Evolutionary conservation across 2,888 invertebrate species (phyloP), one percentile per base, ranked within the genome.

Genomic region (Punctoribates punctum): DNA sequence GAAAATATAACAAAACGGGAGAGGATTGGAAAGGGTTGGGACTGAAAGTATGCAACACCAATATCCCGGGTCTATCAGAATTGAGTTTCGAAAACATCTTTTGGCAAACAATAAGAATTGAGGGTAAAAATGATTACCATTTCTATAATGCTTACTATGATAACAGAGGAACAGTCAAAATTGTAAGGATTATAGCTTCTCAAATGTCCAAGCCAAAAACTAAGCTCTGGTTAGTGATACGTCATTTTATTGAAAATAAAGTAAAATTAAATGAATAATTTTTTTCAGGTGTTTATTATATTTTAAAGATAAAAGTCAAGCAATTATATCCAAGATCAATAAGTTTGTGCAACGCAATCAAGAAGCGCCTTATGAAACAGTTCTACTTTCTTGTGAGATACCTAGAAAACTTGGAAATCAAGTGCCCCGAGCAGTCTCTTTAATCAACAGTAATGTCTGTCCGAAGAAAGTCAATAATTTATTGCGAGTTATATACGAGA

Each of bases 91-190:
- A 65, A 29, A 65, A 65, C 17, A 65, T 65, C 17, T 65, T 25
- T 65, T 65, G 65, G 65, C 65, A 65, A 34, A 13, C 65, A 29
- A 65, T 65, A 17, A 65, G 15, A 2, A 29, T 4, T 65, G n/a
- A 65, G 8, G n/a, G 34, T 34, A 5, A 15, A 34, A 65, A 5
- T 2, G 15, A 25, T 13, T 75, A n/a, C n/a, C n/a, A 51, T 51
- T 13, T 48, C 1, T 75, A 75, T 51, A 75, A 75, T 20, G 72
- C 75, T 17, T 75, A 75, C 42, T 75, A 75, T 42, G 75, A 75
- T 42, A 54, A 72, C 25, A 38, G 75, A 48, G 29, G 34, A 34
- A 20, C 27, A 2, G 17, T 65, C 4, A 65, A 27, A 4, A 65
- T 29, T 29, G 20, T 65, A 11, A 11, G 34, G 8, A 20, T 65